These are phyloP conservation scores for Cydia pomonella DNA, from an alignment of 1,140 invertebrate species.

Conservation along the genomic window DNA sequence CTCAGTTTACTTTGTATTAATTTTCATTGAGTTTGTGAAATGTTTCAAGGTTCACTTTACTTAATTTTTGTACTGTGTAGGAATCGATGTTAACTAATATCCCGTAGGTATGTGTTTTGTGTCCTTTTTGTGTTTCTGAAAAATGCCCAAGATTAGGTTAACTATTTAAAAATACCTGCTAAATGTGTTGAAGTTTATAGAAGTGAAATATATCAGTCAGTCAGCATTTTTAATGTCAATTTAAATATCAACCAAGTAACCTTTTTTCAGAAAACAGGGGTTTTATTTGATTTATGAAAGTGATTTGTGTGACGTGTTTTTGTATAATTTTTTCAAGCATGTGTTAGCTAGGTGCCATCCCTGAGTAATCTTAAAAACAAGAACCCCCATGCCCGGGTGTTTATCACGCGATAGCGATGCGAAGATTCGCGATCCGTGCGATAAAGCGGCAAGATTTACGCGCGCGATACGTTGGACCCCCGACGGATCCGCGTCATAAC, in stretches of 20 bases:
- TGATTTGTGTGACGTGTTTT: background rate
- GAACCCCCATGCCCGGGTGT: background rate
- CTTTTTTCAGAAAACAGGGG: too few species aligned
- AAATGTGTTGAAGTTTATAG: too few species aligned
- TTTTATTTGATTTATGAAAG: too few species aligned
- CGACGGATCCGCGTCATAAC: background rate
- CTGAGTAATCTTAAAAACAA: background rate
- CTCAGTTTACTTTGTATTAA: background rate
- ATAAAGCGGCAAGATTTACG: conserved; percentile 7
- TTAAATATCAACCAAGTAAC: too few species aligned
- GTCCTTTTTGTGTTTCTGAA: too few species aligned
- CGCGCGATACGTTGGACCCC: background rate
- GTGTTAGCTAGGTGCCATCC: background rate
- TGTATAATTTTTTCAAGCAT: too few species aligned
- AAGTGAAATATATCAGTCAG: too few species aligned
- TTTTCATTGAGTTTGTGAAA: background rate
- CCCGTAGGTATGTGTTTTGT: too few species aligned
- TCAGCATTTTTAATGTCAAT: too few species aligned
- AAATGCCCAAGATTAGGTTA: too few species aligned
- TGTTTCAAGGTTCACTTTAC: background rate
- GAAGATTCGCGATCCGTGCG: background rate
- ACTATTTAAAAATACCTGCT: too few species aligned
- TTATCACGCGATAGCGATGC: background rate
- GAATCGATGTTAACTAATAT: too few species aligned
- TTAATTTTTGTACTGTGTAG: background rate